Percentiles rank a stretch among this genome's conserved stretches.
Conservation (phyloP, 2,888 invertebrate genomes). For the Villa cingulata region DNA sequence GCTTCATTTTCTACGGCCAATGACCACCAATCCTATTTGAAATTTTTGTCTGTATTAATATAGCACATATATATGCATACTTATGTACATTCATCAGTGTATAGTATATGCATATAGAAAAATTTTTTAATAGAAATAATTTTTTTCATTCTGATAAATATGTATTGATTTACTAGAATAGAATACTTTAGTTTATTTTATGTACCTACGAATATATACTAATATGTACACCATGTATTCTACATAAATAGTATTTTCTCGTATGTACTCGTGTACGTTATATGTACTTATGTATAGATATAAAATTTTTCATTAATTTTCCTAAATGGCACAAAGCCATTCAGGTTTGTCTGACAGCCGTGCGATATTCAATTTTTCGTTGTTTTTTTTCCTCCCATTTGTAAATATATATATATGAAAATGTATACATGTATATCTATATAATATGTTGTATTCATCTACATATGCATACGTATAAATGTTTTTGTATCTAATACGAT, state of each 20-base stretch:
- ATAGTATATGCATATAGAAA: neutral
- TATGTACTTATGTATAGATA: no score
- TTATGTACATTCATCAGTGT: no score
- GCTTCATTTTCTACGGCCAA: slow-evolving; percentile 1
- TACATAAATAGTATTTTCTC: no score
- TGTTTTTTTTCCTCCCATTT: neutral
- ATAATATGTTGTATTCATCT: no score
- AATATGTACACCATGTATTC: no score
- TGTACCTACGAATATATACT: no score
- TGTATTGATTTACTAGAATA: neutral
- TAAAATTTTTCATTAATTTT: slow-evolving; percentile 17
- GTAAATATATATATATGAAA: neutral
- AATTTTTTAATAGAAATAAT: neutral
- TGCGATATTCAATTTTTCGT: slow-evolving; percentile 6
- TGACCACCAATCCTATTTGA: slow-evolving; percentile 6
- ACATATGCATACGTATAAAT: no score
- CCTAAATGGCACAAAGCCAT: slow-evolving; percentile 16
- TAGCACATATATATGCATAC: neutral
- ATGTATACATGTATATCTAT: no score
- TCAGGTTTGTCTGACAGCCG: slow-evolving; percentile 10
- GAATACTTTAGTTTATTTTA: neutral
- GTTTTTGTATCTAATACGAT: no score
- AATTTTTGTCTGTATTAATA: neutral
- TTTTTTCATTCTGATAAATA: neutral
- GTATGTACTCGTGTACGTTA: no score